Evolutionary conservation across 2,888 invertebrate species (phyloP).

Genomic region (Chrysolina oricalcia): DNA sequence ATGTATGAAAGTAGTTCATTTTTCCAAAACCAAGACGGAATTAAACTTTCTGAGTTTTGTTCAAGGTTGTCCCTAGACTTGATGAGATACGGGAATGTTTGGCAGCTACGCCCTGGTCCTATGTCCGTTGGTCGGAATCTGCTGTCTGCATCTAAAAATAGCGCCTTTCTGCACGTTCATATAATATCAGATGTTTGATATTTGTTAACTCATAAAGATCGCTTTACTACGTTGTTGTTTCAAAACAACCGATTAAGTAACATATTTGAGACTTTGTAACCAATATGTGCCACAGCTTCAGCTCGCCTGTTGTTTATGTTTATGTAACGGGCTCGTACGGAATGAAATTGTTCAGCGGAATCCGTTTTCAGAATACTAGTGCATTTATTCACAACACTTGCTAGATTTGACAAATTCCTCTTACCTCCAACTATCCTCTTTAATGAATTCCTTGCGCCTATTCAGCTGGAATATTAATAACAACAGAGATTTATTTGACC

Average conservation of each 20-base stretch:
- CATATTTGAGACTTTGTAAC: conserved; percentile 25
- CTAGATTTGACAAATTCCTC: background rate
- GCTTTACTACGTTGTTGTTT: conserved; percentile 26
- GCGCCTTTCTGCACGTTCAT: conserved; percentile 29
- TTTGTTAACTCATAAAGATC: conserved; percentile 31
- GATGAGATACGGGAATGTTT: background rate
- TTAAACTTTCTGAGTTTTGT: background rate
- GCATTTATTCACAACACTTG: background rate
- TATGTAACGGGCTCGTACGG: background rate
- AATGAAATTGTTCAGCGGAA: background rate
- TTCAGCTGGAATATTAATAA: too few relatives aligned
- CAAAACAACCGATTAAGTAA: conserved; percentile 21
- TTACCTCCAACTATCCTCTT: too few relatives aligned
- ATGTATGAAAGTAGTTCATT: too few relatives aligned
- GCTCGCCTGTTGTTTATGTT: conserved; percentile 6
- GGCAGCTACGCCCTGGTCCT: conserved; percentile 9
- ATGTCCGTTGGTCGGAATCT: conserved; percentile 30
- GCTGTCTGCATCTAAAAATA: conserved; percentile 30
- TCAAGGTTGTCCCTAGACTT: background rate
- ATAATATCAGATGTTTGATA: conserved; percentile 22
- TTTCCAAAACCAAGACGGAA: too few relatives aligned
- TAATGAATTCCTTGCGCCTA: too few relatives aligned
- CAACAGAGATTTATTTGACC: too few relatives aligned
- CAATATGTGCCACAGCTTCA: conserved; percentile 9
- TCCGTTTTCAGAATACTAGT: background rate